phyloP scores from a whole-genome alignment of 2,113 vertebrate species.

The Plecturocebus donacophilus region DNA sequence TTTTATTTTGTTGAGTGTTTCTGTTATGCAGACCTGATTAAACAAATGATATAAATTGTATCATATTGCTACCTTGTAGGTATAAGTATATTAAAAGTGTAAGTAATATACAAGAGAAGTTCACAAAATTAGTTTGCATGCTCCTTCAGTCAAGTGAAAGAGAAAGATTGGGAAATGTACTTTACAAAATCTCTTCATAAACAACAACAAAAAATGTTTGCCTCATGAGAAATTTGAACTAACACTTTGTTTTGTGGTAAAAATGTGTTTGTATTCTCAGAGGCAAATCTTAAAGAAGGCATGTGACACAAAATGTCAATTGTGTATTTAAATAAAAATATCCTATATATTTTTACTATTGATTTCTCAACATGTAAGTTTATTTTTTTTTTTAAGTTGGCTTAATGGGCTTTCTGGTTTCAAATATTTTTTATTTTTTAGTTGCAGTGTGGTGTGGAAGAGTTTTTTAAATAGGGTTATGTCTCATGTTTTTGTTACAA shows the following conservation, averaged over 20 bases:
- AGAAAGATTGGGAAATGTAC: neutral
- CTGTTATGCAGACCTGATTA: neutral
- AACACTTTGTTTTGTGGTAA: conserved; percentile 40
- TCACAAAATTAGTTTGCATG: neutral
- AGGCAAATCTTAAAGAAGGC: neutral
- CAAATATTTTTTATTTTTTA: neutral
- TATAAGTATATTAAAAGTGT: neutral
- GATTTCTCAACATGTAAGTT: neutral
- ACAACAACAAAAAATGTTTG: neutral
- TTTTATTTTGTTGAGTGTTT: neutral
- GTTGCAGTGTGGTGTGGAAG: neutral
- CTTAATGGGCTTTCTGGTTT: neutral
- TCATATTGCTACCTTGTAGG: neutral
- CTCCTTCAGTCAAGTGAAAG: neutral
- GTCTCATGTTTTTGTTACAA: conserved; percentile 49
- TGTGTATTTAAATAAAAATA: conserved; percentile 18
- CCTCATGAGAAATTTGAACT: neutral
- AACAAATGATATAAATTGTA: no score
- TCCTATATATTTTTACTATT: neutral
- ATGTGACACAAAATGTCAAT: neutral
- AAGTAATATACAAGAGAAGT: neutral
- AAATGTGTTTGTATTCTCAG: conserved; percentile 26
- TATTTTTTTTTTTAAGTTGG: neutral
- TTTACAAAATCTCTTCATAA: neutral
- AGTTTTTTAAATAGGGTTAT: conserved; percentile 18